These are phyloP conservation scores for Muscicapa comitata DNA, from an alignment of 2,797 vertebrate genomes.

Conservation along the genomic window DNA sequence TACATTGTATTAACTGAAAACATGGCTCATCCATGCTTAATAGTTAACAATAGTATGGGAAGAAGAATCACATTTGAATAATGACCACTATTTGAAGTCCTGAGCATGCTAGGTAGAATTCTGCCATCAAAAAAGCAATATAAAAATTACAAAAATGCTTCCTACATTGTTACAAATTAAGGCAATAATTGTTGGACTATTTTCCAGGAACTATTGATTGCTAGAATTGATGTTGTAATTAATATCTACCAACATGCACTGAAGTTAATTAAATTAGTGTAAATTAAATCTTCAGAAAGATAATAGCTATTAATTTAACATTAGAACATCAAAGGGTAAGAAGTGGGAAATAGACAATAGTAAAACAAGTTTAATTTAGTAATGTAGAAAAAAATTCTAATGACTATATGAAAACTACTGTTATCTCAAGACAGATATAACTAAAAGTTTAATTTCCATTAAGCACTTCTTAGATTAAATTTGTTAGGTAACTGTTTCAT, in stretches of 20 bases:
- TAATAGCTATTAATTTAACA: conserved; percentile 2
- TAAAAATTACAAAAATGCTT: background rate
- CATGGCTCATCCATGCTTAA: background rate
- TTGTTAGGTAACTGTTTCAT: background rate
- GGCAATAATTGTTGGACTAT: background rate
- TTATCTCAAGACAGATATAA: background rate
- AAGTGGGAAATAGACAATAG: background rate
- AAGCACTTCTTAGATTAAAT: background rate
- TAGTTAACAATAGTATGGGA: background rate
- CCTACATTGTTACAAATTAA: background rate
- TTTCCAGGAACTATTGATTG: conserved; percentile 18
- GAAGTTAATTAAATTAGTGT: background rate
- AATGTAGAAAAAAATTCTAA: background rate
- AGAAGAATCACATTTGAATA: background rate
- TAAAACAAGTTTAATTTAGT: background rate
- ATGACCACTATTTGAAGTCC: background rate
- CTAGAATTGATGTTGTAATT: background rate
- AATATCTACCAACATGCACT: background rate
- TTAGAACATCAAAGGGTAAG: background rate
- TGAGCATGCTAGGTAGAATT: background rate
- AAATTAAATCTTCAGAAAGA: conserved; percentile 8
- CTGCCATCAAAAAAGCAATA: background rate
- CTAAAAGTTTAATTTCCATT: background rate
- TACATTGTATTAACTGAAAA: background rate
- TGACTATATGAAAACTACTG: background rate